A percentile compares a stretch with the other conserved stretches of the same genome.
Conservation (phyloP, 2,113 vertebrate species). For the Rallus limicola region DNA sequence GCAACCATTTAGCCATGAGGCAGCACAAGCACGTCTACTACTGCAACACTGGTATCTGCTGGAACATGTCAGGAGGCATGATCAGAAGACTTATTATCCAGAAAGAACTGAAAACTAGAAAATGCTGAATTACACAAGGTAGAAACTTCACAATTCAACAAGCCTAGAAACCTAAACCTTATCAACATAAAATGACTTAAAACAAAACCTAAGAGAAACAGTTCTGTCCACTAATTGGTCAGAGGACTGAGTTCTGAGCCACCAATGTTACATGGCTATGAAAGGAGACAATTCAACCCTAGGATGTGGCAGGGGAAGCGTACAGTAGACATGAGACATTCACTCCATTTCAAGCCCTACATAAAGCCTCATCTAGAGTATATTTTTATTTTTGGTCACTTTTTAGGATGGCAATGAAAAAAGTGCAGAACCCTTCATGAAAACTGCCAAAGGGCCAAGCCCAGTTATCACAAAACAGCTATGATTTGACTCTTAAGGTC, state of each 20-base stretch:
- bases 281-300: neutral
- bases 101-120: neutral
- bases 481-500: neutral
- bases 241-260: neutral
- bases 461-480: neutral
- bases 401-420: neutral
- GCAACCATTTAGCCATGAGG: neutral
- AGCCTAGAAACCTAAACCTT: neutral
- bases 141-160: neutral
- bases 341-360: neutral
- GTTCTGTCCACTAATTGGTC: neutral
- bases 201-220: neutral
- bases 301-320: neutral
- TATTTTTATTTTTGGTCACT: neutral
- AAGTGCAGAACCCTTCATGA: neutral
- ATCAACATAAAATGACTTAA: neutral
- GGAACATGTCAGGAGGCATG: neutral
- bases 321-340: neutral
- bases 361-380: neutral
- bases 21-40: neutral
- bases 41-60: neutral
- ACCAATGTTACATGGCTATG: neutral
- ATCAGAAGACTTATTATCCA: neutral
- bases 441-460: neutral
- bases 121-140: neutral